These are phyloP conservation scores for Drosophila demipolita DNA, from an alignment of 2,888 invertebrate genomes.

Conservation along the genomic window DNA sequence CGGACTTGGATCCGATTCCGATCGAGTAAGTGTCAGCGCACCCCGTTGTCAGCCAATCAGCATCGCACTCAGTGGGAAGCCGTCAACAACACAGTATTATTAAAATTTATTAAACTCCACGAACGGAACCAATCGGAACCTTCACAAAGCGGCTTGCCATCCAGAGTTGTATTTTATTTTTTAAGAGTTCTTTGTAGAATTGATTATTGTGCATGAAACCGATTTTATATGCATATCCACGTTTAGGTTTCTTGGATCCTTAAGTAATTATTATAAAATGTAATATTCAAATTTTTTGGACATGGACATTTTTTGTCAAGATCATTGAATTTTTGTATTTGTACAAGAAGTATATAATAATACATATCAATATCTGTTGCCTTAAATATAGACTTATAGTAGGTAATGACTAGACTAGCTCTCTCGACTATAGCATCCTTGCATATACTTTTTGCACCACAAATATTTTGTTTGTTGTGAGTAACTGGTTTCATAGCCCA, in stretches of 20 bases:
- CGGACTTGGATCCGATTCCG: slow-evolving; percentile 20
- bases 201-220: not conserved
- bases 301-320: not conserved
- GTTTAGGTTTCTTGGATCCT: not conserved
- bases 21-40: slow-evolving; percentile 29
- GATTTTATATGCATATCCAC: not conserved
- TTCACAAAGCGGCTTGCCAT: slow-evolving; percentile 1
- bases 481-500: not conserved
- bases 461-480: not conserved
- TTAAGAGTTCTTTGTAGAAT: not conserved
- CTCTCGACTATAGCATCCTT: not conserved
- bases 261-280: not conserved
- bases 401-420: not conserved
- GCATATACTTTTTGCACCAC: not conserved
- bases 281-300: not conserved
- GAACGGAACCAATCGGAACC: slow-evolving; percentile 12
- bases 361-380: not conserved
- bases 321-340: not conserved
- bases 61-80: slow-evolving; percentile 40
- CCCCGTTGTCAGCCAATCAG: slow-evolving; percentile 58
- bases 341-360: not conserved
- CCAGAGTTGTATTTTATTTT: not conserved
- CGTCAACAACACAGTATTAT: slow-evolving; percentile 37
- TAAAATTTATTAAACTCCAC: slow-evolving; percentile 27
- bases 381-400: not conserved